Conservation (phyloP, 2,113 vertebrate species). For the Dasyprocta punctata region DNA sequence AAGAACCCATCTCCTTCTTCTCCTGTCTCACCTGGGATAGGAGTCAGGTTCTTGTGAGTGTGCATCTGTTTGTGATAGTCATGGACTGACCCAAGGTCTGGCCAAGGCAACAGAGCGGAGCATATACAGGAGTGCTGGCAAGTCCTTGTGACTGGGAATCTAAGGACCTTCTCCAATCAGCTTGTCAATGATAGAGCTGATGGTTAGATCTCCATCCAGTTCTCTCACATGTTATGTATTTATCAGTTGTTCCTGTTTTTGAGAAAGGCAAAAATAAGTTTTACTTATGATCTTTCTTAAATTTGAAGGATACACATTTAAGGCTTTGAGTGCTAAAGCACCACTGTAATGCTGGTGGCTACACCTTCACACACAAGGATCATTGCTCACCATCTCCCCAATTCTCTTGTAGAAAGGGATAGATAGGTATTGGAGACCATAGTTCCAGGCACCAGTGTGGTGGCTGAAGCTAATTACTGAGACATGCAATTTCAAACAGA, state of each 20-base stretch:
- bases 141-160: not conserved
- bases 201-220: not conserved
- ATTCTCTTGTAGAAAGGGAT: not conserved
- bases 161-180: not conserved
- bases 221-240: not conserved
- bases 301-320: not conserved
- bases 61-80: not conserved
- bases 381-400: not conserved
- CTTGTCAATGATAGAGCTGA: not conserved
- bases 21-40: not conserved
- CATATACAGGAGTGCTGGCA: too few relatives aligned
- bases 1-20: not conserved
- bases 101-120: not conserved
- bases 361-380: not conserved
- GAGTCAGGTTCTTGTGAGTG: not conserved
- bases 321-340: not conserved
- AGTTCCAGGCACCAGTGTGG: too few relatives aligned
- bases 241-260: slow-evolving; percentile 20
- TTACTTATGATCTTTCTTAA: not conserved
- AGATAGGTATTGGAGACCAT: not conserved
- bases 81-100: not conserved
- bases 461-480: not conserved
- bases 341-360: not conserved
- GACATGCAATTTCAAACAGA: not conserved
- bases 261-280: not conserved